Evolutionary conservation across 2,888 invertebrate genomes (phyloP).

Genomic region (Frankliniella intonsa): DNA sequence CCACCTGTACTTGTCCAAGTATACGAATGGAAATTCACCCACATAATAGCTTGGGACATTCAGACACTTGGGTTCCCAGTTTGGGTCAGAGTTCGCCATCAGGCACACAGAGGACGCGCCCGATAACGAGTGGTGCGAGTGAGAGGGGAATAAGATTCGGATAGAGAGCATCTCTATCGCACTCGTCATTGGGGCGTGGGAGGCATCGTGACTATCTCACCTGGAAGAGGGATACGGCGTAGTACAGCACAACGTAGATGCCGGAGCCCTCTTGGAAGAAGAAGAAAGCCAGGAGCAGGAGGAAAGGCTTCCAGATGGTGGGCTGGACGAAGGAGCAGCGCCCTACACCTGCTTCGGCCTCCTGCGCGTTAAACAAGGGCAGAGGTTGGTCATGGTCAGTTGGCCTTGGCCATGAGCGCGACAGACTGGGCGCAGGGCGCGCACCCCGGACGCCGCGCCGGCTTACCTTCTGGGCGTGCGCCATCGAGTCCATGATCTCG

Average conservation of each 20-base stretch:
- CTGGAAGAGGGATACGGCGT: conserved; percentile 66
- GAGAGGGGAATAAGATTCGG: too few species aligned
- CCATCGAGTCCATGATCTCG: conserved; percentile 42
- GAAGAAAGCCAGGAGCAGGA: conserved; percentile 60
- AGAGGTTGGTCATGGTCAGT: not conserved
- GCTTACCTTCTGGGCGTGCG: conserved; percentile 27
- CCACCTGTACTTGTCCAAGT: too few species aligned
- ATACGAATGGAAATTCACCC: too few species aligned
- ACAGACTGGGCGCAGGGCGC: conserved; percentile 33
- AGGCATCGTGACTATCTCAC: not conserved
- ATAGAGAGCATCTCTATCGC: too few species aligned
- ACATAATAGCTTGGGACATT: too few species aligned
- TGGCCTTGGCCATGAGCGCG: conserved; percentile 30
- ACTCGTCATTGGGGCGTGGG: not conserved
- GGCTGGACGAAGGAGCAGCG: conserved; percentile 50
- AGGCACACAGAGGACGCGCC: too few species aligned
- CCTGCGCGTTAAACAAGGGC: conserved; percentile 31
- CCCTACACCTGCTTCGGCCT: conserved; percentile 47
- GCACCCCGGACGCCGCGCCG: conserved; percentile 39
- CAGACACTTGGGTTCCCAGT: too few species aligned
- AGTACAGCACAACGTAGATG: conserved; percentile 67
- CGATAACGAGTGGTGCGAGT: too few species aligned
- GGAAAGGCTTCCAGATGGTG: conserved; percentile 63
- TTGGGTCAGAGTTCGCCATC: too few species aligned
- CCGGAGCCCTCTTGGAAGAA: conserved; percentile 68